phyloP scores from a whole-genome alignment of 1,140 invertebrate genomes.

The Ruditapes philippinarum region DNA sequence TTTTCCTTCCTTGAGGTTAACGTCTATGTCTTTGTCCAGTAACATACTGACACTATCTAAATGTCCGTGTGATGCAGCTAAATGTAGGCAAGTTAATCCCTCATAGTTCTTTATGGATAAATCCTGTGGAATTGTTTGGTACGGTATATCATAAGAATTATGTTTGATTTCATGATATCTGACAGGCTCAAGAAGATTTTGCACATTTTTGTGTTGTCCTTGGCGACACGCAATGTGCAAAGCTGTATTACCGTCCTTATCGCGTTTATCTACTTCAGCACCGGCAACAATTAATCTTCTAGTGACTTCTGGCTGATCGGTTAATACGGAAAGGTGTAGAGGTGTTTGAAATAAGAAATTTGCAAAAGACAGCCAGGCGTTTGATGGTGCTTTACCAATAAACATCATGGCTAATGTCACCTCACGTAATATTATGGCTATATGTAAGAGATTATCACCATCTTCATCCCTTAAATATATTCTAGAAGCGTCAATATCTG shows the following conservation, averaged over 20 bases:
- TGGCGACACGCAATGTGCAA: conserved; percentile 86
- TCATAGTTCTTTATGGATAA: conserved; percentile 26
- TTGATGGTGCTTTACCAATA: conserved; percentile 58
- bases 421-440: conserved; percentile 73
- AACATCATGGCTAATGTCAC: conserved; percentile 60
- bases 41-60: neutral
- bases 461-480: conserved; percentile 6
- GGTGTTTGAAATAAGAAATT: conserved; percentile 88
- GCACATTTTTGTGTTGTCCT: conserved; percentile 89
- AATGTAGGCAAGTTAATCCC: conserved; percentile 46
- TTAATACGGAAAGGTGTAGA: conserved; percentile 91
- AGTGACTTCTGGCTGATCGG: conserved; percentile 89
- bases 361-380: conserved; percentile 58
- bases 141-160: conserved; percentile 79
- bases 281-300: conserved; percentile 91
- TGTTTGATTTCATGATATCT: conserved; percentile 68
- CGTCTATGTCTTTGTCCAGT: conserved; percentile 29
- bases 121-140: conserved; percentile 85
- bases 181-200: conserved; percentile 90
- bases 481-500: neutral
- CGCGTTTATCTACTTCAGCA: conserved; percentile 86
- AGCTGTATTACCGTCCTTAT: conserved; percentile 77
- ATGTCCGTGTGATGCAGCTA: conserved; percentile 42
- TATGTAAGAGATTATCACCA: conserved; percentile 70
- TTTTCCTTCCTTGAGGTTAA: conserved; percentile 70